phyloP scores from a whole-genome alignment of 1,140 invertebrate genomes.

The Phthorimaea operculella region DNA sequence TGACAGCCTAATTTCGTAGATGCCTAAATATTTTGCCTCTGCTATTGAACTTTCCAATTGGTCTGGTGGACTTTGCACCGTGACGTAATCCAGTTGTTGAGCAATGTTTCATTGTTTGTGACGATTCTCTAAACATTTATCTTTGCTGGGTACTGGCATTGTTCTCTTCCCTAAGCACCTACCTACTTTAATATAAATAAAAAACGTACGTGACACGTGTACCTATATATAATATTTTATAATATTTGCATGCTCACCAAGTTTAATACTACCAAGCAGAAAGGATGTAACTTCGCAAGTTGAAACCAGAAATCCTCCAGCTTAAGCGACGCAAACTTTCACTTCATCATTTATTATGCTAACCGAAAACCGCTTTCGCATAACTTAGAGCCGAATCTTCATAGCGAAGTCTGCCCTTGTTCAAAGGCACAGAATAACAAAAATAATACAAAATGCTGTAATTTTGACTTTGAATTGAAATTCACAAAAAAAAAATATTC shows the following conservation, averaged over 20 bases:
- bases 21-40: constrained; percentile 17
- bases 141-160: constrained; percentile 9
- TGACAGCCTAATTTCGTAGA: no score
- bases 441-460: no score
- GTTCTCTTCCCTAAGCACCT: neutral
- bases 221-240: no score
- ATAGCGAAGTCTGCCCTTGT: no score
- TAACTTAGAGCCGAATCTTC: no score
- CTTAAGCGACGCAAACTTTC: neutral
- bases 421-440: no score
- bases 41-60: constrained; percentile 32
- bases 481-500: no score
- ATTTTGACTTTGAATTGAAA: no score
- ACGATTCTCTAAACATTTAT: constrained; percentile 19
- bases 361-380: neutral
- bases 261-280: neutral
- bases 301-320: neutral
- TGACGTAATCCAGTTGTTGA: constrained; percentile 32
- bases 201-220: no score
- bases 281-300: neutral
- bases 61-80: constrained; percentile 36
- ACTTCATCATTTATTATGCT: neutral
- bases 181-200: neutral
- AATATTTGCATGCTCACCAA: no score
- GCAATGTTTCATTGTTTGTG: constrained; percentile 25